Base-by-base conservation (phyloP, 2,113 vertebrate genomes). In the Scalopus aquaticus region DNA sequence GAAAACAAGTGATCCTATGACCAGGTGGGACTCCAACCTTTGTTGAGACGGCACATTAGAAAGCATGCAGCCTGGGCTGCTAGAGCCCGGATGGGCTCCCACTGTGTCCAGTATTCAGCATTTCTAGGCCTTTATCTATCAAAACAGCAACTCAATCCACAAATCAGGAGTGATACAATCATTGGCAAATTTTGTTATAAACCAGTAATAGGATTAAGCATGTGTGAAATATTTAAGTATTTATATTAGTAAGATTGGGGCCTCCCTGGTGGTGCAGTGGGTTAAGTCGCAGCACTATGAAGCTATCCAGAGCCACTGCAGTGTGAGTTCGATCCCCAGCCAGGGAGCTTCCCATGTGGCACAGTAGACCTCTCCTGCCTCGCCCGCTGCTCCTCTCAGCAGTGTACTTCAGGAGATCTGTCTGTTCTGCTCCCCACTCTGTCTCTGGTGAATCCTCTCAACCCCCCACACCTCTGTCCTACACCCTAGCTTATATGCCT, bases 71-170 rank as follows among this genome's bases (percentile, higher is more conserved):
- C 11, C 6, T 0, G 10, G 46, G n/a, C 54, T 77, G 1, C 42
- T 77, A 13, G 37, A 58, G 11, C 20, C 39, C 35, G 32, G n/a
- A 39, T 49, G 11, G 6, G 20, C 24, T 62, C 56, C 11, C 51
- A 2, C 3, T 26, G 1, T 64, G 15, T 0, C 26, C 1, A 32
- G 32, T 6, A 46, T 64, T 49, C 22, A 2, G 11, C 26, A 70
- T 64, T 46, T 88, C 5, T 13, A 32, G 26, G 10, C 24, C 30
- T 37, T 72, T n/a, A 28, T 28, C 19, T 46, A 28, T 90, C 35
- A 80, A 22, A 91, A 77, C 1, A 90, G 58, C 22, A 64, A 32
- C 30, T 73, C 51, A 37, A 15, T 16, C 24, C 11, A 67, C 8
- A 58, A 81, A 42, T 35, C 39, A 35, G 26, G 17, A 35, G 5